phyloP scores from a whole-genome alignment of 2,797 vertebrate genomes.

The Leuciscus waleckii region DNA sequence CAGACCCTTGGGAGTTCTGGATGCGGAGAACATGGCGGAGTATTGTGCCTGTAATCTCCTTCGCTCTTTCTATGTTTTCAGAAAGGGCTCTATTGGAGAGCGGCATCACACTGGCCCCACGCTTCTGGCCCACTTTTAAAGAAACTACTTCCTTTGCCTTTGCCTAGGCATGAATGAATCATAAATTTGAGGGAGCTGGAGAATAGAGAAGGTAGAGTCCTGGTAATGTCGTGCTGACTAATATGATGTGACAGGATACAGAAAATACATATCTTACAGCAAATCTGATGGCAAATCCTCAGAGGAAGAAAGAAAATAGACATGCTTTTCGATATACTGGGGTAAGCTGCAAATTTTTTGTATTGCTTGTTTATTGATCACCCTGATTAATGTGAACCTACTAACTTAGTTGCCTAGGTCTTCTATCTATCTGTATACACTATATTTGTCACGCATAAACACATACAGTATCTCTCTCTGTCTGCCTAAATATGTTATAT shows the following conservation, averaged over 20 bases:
- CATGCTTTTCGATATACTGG: conserved; percentile 20
- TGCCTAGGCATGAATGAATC: conserved; percentile 58
- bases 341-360: conserved; percentile 10
- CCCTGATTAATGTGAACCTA: conserved; percentile 6
- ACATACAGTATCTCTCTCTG: too few species aligned
- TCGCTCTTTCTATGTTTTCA: conserved; percentile 38
- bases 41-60: conserved; percentile 57
- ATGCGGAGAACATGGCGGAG: conserved; percentile 48
- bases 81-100: conserved; percentile 51
- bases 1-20: conserved; percentile 54
- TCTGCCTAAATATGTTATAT: neutral
- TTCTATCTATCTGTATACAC: neutral
- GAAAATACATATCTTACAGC: conserved; percentile 55
- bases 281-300: conserved; percentile 46
- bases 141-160: conserved; percentile 52
- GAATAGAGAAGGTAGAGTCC: conserved; percentile 53
- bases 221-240: conserved; percentile 46
- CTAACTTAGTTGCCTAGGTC: neutral
- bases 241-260: conserved; percentile 47
- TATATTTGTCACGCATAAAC: neutral
- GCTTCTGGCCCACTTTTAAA: conserved; percentile 63
- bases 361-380: conserved; percentile 11
- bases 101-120: conserved; percentile 38
- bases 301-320: conserved; percentile 34
- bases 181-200: conserved; percentile 53